Evolutionary conservation across 2,797 vertebrate species (phyloP).

Genomic region (Spinibarbus caldwelli): DNA sequence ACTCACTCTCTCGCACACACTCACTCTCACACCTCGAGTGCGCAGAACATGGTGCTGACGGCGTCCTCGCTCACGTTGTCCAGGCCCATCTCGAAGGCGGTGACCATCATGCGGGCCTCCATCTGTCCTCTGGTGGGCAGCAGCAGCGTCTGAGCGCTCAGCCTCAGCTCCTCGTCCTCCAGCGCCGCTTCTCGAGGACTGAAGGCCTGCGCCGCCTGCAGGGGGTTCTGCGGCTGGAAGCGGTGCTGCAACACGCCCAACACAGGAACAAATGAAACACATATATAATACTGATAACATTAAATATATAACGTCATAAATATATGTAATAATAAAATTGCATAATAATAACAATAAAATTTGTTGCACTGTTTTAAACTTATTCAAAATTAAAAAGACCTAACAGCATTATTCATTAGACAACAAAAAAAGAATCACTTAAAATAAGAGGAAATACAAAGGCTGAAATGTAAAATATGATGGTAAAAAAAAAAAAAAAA

Average conservation of each 20-base stretch:
- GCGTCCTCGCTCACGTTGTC: slow-evolving; percentile 94
- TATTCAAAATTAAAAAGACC: neutral
- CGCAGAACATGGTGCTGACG: slow-evolving; percentile 84
- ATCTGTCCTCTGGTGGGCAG: slow-evolving; percentile 92
- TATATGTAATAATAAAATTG: no score
- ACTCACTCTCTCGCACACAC: no score
- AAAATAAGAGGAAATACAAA: neutral
- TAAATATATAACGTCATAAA: no score
- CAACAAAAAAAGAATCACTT: neutral
- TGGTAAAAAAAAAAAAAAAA: no score
- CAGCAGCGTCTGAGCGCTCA: slow-evolving; percentile 95
- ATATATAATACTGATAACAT: no score
- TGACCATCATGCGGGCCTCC: slow-evolving; percentile 97
- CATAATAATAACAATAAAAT: no score
- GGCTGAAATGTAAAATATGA: no score
- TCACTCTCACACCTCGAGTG: slow-evolving; percentile 78
- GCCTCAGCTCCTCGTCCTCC: slow-evolving; percentile 91
- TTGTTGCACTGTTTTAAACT: neutral
- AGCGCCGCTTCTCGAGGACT: slow-evolving; percentile 82
- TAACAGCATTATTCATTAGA: neutral
- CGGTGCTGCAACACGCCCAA: slow-evolving; percentile 82
- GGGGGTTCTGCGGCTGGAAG: slow-evolving; percentile 95
- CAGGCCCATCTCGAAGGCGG: slow-evolving; percentile 92
- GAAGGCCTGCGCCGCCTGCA: slow-evolving; percentile 91
- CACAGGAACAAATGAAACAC: no score